A percentile compares a stretch with the other conserved stretches of the same genome.
Conservation (phyloP, 2,888 invertebrate genomes). For the Agonopterix heracliana region DNA sequence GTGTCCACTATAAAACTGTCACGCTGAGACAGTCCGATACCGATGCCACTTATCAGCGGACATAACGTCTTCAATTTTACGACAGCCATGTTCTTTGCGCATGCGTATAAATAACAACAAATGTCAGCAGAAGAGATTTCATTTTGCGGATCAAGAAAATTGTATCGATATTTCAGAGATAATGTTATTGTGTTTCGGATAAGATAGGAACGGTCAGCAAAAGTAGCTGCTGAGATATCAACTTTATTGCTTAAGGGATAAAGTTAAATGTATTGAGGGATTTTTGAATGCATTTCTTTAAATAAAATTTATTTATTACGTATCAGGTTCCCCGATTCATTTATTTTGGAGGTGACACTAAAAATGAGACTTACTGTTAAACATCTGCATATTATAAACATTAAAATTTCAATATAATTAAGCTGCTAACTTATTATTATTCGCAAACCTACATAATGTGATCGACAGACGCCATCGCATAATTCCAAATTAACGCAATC, state of each 20-base stretch:
- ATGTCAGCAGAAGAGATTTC: conserved; percentile 65
- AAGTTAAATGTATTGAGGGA: not conserved
- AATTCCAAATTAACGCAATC: too few relatives aligned
- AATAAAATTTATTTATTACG: not conserved
- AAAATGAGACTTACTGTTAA: not conserved
- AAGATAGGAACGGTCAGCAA: conserved; percentile 39
- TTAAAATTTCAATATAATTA: conserved; percentile 1
- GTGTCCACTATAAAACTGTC: conserved; percentile 72
- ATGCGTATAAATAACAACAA: conserved; percentile 65
- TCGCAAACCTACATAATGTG: not conserved
- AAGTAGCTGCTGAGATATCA: too few relatives aligned
- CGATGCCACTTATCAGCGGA: conserved; percentile 61
- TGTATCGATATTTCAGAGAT: conserved; percentile 72
- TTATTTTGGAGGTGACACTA: not conserved
- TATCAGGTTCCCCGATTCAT: not conserved
- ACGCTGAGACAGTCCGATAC: conserved; percentile 54
- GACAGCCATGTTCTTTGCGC: conserved; percentile 57
- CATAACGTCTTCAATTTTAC: conserved; percentile 73
- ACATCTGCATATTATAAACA: conserved; percentile 1
- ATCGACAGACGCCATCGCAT: not conserved
- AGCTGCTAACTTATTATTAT: conserved; percentile 4
- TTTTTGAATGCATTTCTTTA: not conserved
- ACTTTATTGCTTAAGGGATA: too few relatives aligned
- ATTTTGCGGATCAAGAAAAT: conserved; percentile 72
- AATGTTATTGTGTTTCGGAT: conserved; percentile 60